Conservation (phyloP, 2,888 invertebrate species). For the Eristalis intricaria region DNA sequence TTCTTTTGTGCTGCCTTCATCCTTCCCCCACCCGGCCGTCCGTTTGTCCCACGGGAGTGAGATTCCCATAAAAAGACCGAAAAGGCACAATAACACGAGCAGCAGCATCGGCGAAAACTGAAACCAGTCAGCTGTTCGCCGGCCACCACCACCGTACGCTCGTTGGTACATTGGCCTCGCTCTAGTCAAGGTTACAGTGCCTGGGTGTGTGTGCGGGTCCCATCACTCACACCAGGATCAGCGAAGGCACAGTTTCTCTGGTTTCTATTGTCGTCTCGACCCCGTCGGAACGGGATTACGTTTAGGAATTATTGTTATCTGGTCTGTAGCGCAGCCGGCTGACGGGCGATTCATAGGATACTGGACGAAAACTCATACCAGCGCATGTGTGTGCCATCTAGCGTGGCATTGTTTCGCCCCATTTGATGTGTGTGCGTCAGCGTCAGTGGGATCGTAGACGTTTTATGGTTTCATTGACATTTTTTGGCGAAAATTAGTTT, state of each 20-base stretch:
- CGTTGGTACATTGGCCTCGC: conserved; percentile 36
- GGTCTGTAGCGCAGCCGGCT: too few relatives aligned
- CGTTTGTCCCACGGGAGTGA: not conserved
- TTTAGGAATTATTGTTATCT: not conserved
- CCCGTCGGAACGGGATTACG: not conserved
- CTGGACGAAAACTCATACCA: not conserved
- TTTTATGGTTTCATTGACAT: conserved; percentile 53
- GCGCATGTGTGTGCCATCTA: not conserved
- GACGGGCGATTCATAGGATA: too few relatives aligned
- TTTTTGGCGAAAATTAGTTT: conserved; percentile 32
- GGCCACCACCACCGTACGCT: conserved; percentile 1
- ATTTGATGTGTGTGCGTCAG: not conserved
- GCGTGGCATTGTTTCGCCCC: not conserved
- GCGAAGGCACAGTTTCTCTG: conserved; percentile 4
- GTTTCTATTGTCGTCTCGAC: not conserved
- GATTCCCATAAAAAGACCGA: conserved; percentile 12
- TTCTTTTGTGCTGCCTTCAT: conserved; percentile 22
- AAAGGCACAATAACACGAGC: not conserved
- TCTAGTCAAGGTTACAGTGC: conserved; percentile 46
- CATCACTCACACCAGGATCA: not conserved
- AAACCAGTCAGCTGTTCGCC: conserved; percentile 59
- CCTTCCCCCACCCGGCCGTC: not conserved
- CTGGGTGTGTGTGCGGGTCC: not conserved
- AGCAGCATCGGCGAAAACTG: conserved; percentile 38
- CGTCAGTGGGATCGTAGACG: conserved; percentile 25